phyloP scores from a whole-genome alignment of 2,888 invertebrate genomes.

The Cataglyphis rosenhaueri region DNA sequence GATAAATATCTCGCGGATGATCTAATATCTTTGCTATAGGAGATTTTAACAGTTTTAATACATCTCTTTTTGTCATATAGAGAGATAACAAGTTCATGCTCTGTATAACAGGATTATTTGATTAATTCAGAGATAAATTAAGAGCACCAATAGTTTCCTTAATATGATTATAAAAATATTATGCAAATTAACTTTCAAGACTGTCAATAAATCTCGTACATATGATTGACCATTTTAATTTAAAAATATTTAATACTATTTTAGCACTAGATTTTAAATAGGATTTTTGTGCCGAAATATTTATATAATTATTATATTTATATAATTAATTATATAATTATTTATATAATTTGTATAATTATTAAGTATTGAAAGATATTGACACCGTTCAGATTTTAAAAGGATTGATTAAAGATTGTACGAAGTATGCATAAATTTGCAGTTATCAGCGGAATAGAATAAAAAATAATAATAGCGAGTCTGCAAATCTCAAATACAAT shows the following conservation, averaged over 20 bases:
- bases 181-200: neutral
- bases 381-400: neutral
- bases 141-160: neutral
- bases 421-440: neutral
- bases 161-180: neutral
- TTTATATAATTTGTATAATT: neutral
- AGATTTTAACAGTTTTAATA: neutral
- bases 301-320: neutral
- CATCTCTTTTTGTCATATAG: neutral
- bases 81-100: neutral
- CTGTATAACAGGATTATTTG: neutral
- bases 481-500: neutral
- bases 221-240: neutral
- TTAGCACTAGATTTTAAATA: neutral
- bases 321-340: neutral
- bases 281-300: neutral
- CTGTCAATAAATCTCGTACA: neutral
- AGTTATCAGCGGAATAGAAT: neutral
- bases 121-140: neutral
- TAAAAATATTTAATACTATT: neutral
- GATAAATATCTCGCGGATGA: constrained; percentile 15
- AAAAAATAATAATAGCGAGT: neutral
- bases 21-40: constrained; percentile 7
- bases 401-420: neutral
- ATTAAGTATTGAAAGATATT: neutral